These are phyloP conservation scores for Benthochromis sp. DNA, from an alignment of 2,113 vertebrate genomes.

Conservation along the genomic window DNA sequence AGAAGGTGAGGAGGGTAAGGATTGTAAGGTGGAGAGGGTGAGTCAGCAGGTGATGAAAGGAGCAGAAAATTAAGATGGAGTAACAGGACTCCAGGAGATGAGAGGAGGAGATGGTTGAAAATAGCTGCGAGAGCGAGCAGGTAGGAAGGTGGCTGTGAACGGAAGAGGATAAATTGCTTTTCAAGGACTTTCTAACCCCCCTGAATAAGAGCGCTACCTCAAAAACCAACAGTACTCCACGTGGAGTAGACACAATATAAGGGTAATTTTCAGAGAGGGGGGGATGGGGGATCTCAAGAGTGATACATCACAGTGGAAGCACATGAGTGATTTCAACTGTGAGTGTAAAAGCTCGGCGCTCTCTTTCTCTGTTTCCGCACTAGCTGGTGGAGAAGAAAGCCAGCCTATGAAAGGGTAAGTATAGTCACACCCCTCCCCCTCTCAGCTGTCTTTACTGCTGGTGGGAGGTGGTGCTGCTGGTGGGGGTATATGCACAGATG, in stretches of 20 bases:
- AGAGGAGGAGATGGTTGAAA: constrained; percentile 29
- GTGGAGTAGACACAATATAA: constrained; percentile 3
- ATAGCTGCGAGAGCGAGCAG: constrained; percentile 3
- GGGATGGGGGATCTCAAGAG: neutral
- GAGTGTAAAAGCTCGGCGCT: neutral
- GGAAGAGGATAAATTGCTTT: constrained; percentile 41
- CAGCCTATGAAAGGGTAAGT: neutral
- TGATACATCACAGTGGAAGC: constrained; percentile 26
- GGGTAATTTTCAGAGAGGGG: constrained; percentile 2
- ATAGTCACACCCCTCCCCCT: neutral
- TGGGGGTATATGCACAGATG: neutral
- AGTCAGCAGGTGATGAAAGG: constrained; percentile 57
- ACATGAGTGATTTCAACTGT: neutral
- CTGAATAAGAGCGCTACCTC: neutral
- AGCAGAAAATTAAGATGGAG: constrained; percentile 36
- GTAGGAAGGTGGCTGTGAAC: constrained; percentile 4
- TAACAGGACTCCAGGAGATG: constrained; percentile 22
- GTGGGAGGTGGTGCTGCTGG: neutral
- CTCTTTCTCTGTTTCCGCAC: neutral
- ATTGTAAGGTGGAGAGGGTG: neutral
- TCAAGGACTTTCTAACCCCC: constrained; percentile 35
- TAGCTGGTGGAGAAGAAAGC: neutral
- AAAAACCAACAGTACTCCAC: constrained; percentile 10
- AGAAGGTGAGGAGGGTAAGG: neutral
- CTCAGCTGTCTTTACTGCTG: neutral